Conservation (phyloP, 2,113 vertebrate species). For the Daubentonia madagascariensis region DNA sequence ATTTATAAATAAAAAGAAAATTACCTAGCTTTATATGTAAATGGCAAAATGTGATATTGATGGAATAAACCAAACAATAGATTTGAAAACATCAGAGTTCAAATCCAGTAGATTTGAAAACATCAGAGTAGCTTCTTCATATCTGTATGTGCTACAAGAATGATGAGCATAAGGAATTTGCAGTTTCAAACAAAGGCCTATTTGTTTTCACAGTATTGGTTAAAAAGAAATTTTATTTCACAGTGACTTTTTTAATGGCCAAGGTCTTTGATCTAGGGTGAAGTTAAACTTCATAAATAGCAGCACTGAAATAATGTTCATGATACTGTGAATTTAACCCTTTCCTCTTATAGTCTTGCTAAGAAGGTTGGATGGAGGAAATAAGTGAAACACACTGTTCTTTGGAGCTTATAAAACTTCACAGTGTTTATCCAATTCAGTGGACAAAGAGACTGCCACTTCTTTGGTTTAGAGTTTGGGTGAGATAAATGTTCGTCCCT, state of each 20-base stretch:
- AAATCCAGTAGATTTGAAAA: neutral
- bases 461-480: neutral
- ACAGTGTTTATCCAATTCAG: neutral
- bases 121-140: neutral
- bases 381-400: neutral
- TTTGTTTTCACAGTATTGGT: slow-evolving; percentile 15
- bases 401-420: neutral
- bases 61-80: neutral
- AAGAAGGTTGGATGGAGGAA: neutral
- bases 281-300: neutral
- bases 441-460: neutral
- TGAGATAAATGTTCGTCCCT: neutral
- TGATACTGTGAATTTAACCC: neutral
- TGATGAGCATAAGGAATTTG: neutral
- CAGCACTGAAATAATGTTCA: neutral
- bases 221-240: neutral
- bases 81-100: neutral
- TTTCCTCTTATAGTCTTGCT: neutral
- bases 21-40: neutral
- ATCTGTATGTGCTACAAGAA: neutral
- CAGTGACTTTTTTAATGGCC: neutral
- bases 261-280: neutral
- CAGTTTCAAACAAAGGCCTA: neutral
- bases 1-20: neutral
- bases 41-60: neutral